Evolutionary conservation across 2,888 invertebrate species (phyloP).

Genomic region (Agrochola lota): DNA sequence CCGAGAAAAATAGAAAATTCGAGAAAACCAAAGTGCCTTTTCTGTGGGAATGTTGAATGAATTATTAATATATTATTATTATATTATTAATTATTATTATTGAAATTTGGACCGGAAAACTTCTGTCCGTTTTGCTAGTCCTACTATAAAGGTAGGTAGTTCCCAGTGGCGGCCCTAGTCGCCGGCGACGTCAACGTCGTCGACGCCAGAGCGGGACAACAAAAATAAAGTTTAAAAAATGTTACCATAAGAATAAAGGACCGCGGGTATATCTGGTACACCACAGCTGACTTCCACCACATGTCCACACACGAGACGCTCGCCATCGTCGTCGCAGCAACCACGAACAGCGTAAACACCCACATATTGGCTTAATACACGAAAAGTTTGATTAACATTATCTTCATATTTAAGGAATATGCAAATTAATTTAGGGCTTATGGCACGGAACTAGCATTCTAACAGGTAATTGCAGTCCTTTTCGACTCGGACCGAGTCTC

Average conservation of each 20-base stretch:
- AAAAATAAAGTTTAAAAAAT: background rate
- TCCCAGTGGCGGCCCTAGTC: too few relatives aligned
- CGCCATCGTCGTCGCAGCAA: slow-evolving; percentile 27
- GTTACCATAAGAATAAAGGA: slow-evolving; percentile 93
- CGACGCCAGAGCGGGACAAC: too few relatives aligned
- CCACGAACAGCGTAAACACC: slow-evolving; percentile 27
- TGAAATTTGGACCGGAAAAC: background rate
- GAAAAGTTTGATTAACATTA: slow-evolving; percentile 57
- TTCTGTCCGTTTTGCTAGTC: too few relatives aligned
- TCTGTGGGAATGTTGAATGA: too few relatives aligned
- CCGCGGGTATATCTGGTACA: slow-evolving; percentile 95
- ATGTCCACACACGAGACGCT: slow-evolving; percentile 74
- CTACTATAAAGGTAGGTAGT: too few relatives aligned
- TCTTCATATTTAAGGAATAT: background rate
- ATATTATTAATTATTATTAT: too few relatives aligned
- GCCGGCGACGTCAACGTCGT: too few relatives aligned
- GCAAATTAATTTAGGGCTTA: background rate
- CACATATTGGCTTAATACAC: slow-evolving; percentile 44
- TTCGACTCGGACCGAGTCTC: background rate
- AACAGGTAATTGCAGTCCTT: background rate
- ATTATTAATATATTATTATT: too few relatives aligned
- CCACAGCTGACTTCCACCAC: slow-evolving; percentile 94
- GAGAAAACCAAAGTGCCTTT: too few relatives aligned
- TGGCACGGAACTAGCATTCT: background rate
- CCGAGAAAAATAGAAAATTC: too few relatives aligned